phyloP scores from a whole-genome alignment of 2,888 invertebrate genomes.

The Metellina segmentata region DNA sequence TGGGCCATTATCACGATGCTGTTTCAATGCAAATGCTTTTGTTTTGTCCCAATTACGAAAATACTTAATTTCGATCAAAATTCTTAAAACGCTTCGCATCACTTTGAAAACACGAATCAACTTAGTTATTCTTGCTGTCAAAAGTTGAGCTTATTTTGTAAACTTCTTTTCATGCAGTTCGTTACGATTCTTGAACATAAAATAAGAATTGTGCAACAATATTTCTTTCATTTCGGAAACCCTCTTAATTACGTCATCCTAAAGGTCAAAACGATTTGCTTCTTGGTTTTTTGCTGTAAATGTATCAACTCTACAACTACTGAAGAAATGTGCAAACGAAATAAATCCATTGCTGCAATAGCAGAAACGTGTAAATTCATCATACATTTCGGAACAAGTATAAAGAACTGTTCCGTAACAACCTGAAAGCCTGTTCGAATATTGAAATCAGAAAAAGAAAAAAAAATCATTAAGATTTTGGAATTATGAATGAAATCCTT shows the following conservation, averaged over 20 bases:
- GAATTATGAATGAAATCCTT: conserved; percentile 65
- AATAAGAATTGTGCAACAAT: background rate
- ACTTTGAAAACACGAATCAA: no score
- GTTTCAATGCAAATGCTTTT: no score
- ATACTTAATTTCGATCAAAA: no score
- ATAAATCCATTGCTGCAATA: background rate
- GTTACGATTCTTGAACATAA: background rate
- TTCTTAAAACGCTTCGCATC: no score
- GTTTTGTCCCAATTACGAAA: no score
- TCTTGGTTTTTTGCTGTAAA: background rate
- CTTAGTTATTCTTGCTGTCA: no score
- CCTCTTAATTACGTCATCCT: background rate
- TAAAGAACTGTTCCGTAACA: background rate
- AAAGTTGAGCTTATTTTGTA: no score
- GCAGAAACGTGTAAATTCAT: conserved; percentile 32
- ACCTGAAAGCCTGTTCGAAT: background rate
- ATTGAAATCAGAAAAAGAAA: background rate
- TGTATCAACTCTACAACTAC: background rate
- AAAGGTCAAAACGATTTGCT: conserved; percentile 14
- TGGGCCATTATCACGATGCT: no score
- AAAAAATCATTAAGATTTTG: conserved; percentile 8
- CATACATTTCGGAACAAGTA: conserved; percentile 8
- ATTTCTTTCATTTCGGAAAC: background rate
- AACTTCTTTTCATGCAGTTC: no score
- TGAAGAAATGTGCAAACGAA: background rate